These are phyloP conservation scores for Periophthalmus magnuspinnatus DNA, from an alignment of 2,797 vertebrate species.

Conservation along the genomic window DNA sequence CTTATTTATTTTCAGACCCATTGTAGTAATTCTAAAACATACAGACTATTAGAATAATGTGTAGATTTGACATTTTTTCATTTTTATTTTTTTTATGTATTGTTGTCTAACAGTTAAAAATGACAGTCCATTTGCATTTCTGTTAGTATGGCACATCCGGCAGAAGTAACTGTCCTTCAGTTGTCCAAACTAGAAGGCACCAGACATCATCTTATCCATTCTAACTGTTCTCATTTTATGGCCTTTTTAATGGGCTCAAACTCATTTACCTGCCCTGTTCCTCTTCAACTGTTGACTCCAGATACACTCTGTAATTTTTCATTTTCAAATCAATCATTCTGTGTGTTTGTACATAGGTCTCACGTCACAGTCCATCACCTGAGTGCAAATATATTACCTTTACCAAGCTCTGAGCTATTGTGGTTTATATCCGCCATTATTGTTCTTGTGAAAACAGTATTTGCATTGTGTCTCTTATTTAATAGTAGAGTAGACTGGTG, in stretches of 20 bases:
- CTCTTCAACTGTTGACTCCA: background rate
- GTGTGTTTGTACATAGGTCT: background rate
- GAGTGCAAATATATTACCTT: background rate
- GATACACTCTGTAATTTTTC: background rate
- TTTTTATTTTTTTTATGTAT: too few species aligned
- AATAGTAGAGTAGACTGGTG: too few species aligned
- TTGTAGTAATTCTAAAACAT: background rate
- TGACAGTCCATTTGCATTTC: too few species aligned
- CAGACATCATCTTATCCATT: background rate
- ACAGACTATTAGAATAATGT: background rate
- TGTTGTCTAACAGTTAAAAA: too few species aligned
- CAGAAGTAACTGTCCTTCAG: too few species aligned
- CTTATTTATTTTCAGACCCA: background rate
- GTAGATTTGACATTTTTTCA: too few species aligned
- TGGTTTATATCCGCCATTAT: background rate
- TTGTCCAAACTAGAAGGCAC: background rate
- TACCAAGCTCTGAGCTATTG: background rate
- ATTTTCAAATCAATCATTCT: background rate
- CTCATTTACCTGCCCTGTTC: slow-evolving; percentile 7
- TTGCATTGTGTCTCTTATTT: background rate
- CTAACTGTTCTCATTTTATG: background rate
- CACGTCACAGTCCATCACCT: background rate
- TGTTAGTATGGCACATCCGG: background rate
- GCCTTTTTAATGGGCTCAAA: background rate
- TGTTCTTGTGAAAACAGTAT: background rate